phyloP scores from a whole-genome alignment of 2,888 invertebrate genomes.

The Diarsia mendica region DNA sequence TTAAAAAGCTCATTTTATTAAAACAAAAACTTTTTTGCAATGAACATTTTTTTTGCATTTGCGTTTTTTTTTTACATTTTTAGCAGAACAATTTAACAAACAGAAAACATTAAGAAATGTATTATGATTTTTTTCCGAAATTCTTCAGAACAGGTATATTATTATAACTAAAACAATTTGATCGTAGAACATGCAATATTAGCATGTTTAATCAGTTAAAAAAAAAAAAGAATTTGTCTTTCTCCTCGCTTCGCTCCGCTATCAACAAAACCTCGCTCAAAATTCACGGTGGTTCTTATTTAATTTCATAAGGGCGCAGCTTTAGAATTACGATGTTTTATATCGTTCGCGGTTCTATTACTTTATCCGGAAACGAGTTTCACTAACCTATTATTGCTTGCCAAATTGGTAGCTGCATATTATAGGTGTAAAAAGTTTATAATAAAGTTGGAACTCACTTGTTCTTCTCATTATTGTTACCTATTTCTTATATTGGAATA shows the following conservation, averaged over 20 bases:
- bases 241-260: constrained; percentile 33
- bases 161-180: too few relatives aligned
- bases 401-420: background rate
- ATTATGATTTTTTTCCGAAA: too few relatives aligned
- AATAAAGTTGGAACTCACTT: background rate
- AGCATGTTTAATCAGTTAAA: too few relatives aligned
- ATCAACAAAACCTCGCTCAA: background rate
- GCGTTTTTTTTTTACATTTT: too few relatives aligned
- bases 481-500: background rate
- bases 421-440: background rate
- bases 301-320: constrained; percentile 62
- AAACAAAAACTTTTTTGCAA: too few relatives aligned
- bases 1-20: too few relatives aligned
- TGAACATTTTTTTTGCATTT: too few relatives aligned
- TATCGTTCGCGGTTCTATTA: constrained; percentile 35
- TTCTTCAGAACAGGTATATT: too few relatives aligned
- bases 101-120: too few relatives aligned
- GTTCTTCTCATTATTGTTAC: background rate
- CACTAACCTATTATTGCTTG: constrained; percentile 35
- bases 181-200: too few relatives aligned
- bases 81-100: too few relatives aligned
- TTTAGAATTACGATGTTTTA: constrained; percentile 59
- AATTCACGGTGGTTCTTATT: constrained; percentile 58
- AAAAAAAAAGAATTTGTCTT: too few relatives aligned
- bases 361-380: constrained; percentile 5